Evolutionary conservation across 2,888 invertebrate genomes (phyloP), one percentile per base, ranked within the genome.

Genomic region (Oxycera nigricornis): DNA sequence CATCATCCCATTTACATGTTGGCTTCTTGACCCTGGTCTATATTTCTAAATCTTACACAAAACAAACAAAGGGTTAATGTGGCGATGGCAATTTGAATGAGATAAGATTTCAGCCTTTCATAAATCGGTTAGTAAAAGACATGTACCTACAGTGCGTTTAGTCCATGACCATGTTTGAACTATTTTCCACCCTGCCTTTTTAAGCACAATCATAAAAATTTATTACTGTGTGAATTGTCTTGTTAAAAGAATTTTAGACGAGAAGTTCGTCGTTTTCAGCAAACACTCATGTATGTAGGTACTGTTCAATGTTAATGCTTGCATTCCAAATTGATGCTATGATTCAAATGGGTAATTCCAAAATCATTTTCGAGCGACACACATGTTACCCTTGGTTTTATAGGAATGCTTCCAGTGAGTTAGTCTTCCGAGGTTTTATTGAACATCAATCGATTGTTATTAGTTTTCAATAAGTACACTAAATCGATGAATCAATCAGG

Each of bases 221-320:
- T 68, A 68, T 68, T 14, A 41, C 20, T 50, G 46, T 68, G 67
- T 68, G 67, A 68, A 68, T 50, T 68, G 46, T 68, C 50, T 7
- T 46, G 28, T 68, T 46, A 68, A 50, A 68, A 6, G 28, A 68
- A 50, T 65, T 65, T 35, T 24, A 41, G 24, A 39, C 41, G 11
- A 17, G 17, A 17, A 30, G 59, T 59, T 59, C n/a, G 26, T 14
- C 59, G 17, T 28, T 59, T 28, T 20, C n/a, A n/a, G n/a, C n/a
- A n/a, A n/a, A n/a, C n/a, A n/a, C n/a, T n/a, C n/a, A n/a, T n/a
- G n/a, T n/a, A n/a, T n/a, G n/a, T n/a, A n/a, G n/a, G n/a, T n/a
- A n/a, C n/a, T n/a, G n/a, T n/a, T n/a, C n/a, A n/a, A n/a, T n/a
- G n/a, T n/a, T n/a, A n/a, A n/a, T n/a, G n/a, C n/a, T n/a, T n/a